Evolutionary conservation across 2,888 invertebrate species (phyloP).

Genomic region (Polymixis lichenea): DNA sequence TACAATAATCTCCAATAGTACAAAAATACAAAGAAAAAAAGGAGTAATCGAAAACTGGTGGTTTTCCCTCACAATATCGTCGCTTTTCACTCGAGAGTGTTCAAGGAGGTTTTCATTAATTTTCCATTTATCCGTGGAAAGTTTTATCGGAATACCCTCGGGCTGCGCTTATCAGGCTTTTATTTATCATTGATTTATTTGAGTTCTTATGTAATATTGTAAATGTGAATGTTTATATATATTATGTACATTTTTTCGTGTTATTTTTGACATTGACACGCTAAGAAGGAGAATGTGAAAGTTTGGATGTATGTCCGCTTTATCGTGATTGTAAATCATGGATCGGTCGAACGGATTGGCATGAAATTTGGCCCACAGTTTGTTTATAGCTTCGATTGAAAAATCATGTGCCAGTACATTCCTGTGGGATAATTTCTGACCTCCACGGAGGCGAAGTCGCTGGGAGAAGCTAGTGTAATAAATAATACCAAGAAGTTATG

Average conservation of each 20-base stretch:
- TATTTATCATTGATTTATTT: conserved; percentile 35
- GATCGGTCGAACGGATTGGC: no score
- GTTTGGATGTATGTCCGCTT: no score
- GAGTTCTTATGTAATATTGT: conserved; percentile 3
- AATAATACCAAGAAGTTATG: neutral
- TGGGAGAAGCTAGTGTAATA: neutral
- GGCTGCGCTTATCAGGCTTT: conserved; percentile 33
- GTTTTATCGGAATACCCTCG: conserved; percentile 21
- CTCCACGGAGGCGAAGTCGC: no score
- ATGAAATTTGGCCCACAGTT: no score
- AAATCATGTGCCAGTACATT: no score
- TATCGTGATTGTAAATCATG: no score
- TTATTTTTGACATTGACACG: no score
- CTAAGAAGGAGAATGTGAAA: no score
- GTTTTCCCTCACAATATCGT: conserved; percentile 16
- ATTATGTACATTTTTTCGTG: no score
- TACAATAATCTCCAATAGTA: neutral
- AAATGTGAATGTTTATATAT: no score
- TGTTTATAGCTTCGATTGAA: no score
- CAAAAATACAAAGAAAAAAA: conserved; percentile 3
- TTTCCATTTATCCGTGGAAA: conserved; percentile 18
- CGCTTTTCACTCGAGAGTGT: conserved; percentile 20
- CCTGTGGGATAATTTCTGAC: no score
- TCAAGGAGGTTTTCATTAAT: conserved; percentile 28
- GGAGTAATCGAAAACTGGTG: conserved; percentile 5